Percentiles rank a stretch among this genome's conserved stretches.
phyloP scores from a whole-genome alignment of 2,113 vertebrate genomes.

The Petaurus breviceps region DNA sequence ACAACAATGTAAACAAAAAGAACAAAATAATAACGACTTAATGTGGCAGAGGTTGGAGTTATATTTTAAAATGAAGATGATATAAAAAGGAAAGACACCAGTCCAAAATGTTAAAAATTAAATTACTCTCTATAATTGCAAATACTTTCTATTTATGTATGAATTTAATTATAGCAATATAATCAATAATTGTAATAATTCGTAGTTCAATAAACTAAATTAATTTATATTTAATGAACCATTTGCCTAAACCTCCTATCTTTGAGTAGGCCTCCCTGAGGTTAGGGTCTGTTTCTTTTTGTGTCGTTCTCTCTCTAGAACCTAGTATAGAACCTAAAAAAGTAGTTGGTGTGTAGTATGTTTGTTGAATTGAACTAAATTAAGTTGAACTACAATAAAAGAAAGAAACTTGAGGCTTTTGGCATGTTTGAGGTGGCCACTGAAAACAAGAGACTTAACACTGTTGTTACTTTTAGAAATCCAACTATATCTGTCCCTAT shows the following conservation, averaged over 20 bases:
- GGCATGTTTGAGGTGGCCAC: neutral
- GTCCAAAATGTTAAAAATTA: too few relatives aligned
- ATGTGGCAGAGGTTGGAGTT: too few relatives aligned
- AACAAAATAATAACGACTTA: neutral
- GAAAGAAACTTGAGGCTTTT: neutral
- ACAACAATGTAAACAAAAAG: neutral
- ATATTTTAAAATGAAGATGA: too few relatives aligned
- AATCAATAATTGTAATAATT: too few relatives aligned
- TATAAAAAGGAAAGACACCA: too few relatives aligned
- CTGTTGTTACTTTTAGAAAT: constrained; percentile 30
- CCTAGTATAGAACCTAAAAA: neutral
- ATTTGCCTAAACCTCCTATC: neutral
- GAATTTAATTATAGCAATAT: too few relatives aligned
- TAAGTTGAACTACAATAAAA: constrained; percentile 6
- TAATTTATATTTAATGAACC: neutral
- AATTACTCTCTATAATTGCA: too few relatives aligned
- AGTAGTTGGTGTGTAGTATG: neutral
- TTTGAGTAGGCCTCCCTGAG: neutral
- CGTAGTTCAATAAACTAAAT: neutral
- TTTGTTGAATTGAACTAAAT: constrained; percentile 8
- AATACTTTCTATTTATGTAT: too few relatives aligned
- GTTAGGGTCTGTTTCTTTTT: neutral
- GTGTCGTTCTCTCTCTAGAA: neutral
- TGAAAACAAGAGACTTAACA: neutral
- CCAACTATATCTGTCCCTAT: neutral